Evolutionary conservation across 2,888 invertebrate species (phyloP).

Genomic region (Ophioninae sp.): DNA sequence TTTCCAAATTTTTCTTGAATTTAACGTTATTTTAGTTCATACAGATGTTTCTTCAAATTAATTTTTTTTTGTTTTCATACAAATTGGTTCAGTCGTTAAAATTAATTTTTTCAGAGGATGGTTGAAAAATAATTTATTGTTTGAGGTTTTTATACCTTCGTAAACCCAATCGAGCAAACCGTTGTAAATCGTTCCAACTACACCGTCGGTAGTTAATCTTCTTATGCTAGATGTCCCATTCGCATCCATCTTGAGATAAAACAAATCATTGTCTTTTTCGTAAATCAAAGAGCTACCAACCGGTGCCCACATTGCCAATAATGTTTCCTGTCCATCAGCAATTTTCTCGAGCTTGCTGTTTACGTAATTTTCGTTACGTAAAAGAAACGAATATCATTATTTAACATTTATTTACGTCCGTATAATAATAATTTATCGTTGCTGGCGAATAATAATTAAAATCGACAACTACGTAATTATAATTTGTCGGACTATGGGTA

Average conservation of each 20-base stretch:
- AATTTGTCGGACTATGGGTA: too few species aligned
- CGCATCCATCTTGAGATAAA: slow-evolving; percentile 80
- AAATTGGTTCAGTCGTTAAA: too few species aligned
- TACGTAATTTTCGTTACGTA: not conserved
- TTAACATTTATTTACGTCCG: not conserved
- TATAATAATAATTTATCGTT: too few species aligned
- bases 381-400: not conserved
- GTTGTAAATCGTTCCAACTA: slow-evolving; percentile 87
- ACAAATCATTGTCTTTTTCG: slow-evolving; percentile 87
- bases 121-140: not conserved
- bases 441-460: not conserved
- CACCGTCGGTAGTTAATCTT: slow-evolving; percentile 85
- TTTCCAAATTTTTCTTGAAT: not conserved
- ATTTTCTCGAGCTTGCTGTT: slow-evolving; percentile 81
- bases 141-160: slow-evolving; percentile 85
- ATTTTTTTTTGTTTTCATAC: too few species aligned
- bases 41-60: not conserved
- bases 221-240: slow-evolving; percentile 70
- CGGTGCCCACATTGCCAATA: slow-evolving; percentile 85
- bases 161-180: slow-evolving; percentile 97
- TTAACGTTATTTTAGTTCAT: not conserved
- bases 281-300: slow-evolving; percentile 83
- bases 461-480: too few species aligned
- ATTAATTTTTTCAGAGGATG: not conserved
- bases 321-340: slow-evolving; percentile 83